Base-by-base conservation (phyloP, 2,797 vertebrate species). In the Tadarida brasiliensis region DNA sequence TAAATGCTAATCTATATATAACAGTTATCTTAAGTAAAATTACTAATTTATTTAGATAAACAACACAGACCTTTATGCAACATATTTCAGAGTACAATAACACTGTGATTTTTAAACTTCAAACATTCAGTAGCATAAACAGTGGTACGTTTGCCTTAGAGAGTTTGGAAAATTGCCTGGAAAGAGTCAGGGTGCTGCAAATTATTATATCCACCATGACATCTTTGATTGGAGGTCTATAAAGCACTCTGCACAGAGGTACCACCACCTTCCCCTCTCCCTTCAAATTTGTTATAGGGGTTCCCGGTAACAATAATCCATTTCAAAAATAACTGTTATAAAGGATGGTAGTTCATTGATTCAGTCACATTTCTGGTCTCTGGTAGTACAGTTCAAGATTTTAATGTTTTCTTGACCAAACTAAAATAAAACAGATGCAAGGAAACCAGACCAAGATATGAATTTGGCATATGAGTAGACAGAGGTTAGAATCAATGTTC, bases 341-440 rank as follows among this genome's bases (percentile, higher is more conserved):
- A 87, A 10, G 7, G 35, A 92, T 86, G 35, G n/a, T n/a, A 47
- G 15, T 78, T 47, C 33, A 44, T 35, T 51, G 57, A 39, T 81
- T 84, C 56, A 67, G n/a, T 77, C 92, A 68, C 59, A 86, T 81
- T 92, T 92, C 87, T 91, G 73, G 44, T 65, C 77, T 96, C 92
- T 92, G 83, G 33, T 82, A 93, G 19, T 49, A 54, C 12, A 24
- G 28, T 95, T 81, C 76, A 90, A 92, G 33, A 77, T 74, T 83
- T 65, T 95, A 77, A 92, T 96, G 80, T 94, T 91, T 95, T 90
- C 20, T 81, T 87, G 59, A 89, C 39, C 33, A 71, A 87, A 28
- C 70, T 97, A 96, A 97, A 97, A 71, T 90, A 90, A 97, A 96
- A 94, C 91, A 97, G 90, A 94, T 93, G 49, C 26, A 91, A 93